phyloP scores from a whole-genome alignment of 2,888 invertebrate species.

The Choristoneura rosaceana region DNA sequence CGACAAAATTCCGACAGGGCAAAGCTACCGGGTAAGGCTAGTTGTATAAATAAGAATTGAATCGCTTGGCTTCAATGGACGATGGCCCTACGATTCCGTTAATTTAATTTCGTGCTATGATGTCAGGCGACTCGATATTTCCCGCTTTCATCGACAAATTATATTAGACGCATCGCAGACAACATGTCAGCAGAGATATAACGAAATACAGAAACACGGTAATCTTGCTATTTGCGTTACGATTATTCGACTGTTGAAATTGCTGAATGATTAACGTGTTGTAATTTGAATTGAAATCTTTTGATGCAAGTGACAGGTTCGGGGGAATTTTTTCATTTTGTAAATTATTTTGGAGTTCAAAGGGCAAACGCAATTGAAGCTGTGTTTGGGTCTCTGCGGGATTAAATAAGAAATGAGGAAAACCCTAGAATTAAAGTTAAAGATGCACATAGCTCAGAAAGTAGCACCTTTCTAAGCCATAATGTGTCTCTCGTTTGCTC shows the following conservation, averaged over 20 bases:
- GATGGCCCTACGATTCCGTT: background rate
- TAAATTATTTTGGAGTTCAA: too few species aligned
- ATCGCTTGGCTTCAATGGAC: background rate
- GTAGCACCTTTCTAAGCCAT: too few species aligned
- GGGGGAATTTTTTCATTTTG: too few species aligned
- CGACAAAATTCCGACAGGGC: too few species aligned
- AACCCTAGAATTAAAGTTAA: too few species aligned
- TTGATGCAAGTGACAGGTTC: background rate
- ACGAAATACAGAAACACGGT: constrained; percentile 9
- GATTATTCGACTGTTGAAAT: background rate
- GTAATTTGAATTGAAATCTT: constrained; percentile 1
- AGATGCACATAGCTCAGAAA: too few species aligned
- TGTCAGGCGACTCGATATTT: constrained; percentile 22
- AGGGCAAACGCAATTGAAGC: too few species aligned
- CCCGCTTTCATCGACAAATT: constrained; percentile 22
- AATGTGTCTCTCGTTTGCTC: too few species aligned
- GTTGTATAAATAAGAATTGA: too few species aligned
- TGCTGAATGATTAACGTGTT: background rate
- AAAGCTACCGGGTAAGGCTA: too few species aligned
- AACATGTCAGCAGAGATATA: constrained; percentile 11
- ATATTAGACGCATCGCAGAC: constrained; percentile 10
- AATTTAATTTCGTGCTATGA: constrained; percentile 19
- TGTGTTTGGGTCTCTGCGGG: too few species aligned
- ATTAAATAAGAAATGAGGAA: too few species aligned
- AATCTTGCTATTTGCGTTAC: background rate